Evolutionary conservation across 2,888 invertebrate genomes (phyloP), one percentile per base, ranked within the genome.

Genomic region (Thera britannica): DNA sequence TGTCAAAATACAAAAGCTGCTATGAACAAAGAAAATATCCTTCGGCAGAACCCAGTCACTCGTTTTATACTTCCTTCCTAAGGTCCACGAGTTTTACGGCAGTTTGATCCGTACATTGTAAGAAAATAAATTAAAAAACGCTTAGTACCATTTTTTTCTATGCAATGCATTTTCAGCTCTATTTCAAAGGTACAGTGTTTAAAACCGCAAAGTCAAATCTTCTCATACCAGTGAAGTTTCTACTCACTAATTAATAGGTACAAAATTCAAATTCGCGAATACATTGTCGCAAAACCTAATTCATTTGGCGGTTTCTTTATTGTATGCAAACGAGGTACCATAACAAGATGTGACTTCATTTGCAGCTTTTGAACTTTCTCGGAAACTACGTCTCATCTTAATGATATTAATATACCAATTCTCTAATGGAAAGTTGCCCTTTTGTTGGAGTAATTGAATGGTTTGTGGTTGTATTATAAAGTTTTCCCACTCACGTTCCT

Each of bases 321-420:
- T 85, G 83, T 85, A 84, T 83, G 84, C 80, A 83, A 86, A 85
- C 78, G 74, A 81, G 67, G 76, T 72, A 63, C 66, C 61, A 46
- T 41, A 80, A 83, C 63, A 81, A 75, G 73, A 81, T 77, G 82
- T 75, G 77, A 77, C 79, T 84, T 81, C 78, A 81, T 84, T 80
- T 80, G 62, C 67, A 55, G 51, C 60, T 59, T 41, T 68, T 60
- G 60, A 57, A 63, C 71, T 71, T 67, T 71, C 72, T 65, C 66
- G 52, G 68, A 66, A 72, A 74, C 72, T 70, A 58, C 36, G 57
- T 60, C 65, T 75, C 67, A 62, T 62, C 62, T 68, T 68, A 72
- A 72, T 65, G 67, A 71, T 69, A 68, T 74, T 75, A 72, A 72
- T 75, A 74, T 73, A 74, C 59, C 69, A 74, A 77, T 77, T 75